These are phyloP conservation scores for Ophiodon elongatus DNA, from an alignment of 2,113 vertebrate genomes.

Conservation along the genomic window DNA sequence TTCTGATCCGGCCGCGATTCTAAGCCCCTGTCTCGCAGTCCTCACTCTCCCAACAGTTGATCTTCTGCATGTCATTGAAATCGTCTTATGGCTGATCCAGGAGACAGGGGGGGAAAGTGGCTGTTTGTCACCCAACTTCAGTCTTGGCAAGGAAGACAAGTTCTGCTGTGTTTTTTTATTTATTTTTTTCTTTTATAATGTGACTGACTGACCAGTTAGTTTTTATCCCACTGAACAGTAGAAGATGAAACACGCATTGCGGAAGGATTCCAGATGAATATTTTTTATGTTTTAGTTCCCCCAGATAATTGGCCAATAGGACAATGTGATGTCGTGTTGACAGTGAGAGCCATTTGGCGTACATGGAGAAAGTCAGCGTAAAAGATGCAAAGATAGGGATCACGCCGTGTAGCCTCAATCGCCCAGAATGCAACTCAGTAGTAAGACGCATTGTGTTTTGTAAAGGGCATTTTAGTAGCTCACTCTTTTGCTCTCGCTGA, in stretches of 20 bases:
- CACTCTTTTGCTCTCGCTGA: background rate
- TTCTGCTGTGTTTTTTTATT: conserved; percentile 46
- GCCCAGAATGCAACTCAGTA: background rate
- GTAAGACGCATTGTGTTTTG: background rate
- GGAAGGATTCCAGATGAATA: background rate
- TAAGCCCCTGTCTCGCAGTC: conserved; percentile 83
- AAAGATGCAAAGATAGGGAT: background rate
- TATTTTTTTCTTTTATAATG: conserved; percentile 45
- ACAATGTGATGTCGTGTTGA: too few species aligned
- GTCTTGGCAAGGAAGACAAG: conserved; percentile 69
- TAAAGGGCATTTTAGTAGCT: background rate
- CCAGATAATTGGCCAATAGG: background rate
- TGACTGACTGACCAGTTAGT: conserved; percentile 57
- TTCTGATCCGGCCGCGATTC: conserved; percentile 85
- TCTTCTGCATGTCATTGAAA: conserved; percentile 86
- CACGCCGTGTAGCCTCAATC: background rate
- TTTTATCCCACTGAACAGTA: conserved; percentile 6
- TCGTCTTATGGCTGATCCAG: conserved; percentile 85
- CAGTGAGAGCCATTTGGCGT: background rate
- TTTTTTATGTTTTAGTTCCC: background rate
- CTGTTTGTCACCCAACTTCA: conserved; percentile 81
- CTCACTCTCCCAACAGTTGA: conserved; percentile 83
- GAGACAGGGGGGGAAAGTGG: conserved; percentile 76
- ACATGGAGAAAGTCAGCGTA: background rate
- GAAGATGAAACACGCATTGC: background rate